Conservation (phyloP, 2,797 vertebrate genomes). For the Delichon dasypus region DNA sequence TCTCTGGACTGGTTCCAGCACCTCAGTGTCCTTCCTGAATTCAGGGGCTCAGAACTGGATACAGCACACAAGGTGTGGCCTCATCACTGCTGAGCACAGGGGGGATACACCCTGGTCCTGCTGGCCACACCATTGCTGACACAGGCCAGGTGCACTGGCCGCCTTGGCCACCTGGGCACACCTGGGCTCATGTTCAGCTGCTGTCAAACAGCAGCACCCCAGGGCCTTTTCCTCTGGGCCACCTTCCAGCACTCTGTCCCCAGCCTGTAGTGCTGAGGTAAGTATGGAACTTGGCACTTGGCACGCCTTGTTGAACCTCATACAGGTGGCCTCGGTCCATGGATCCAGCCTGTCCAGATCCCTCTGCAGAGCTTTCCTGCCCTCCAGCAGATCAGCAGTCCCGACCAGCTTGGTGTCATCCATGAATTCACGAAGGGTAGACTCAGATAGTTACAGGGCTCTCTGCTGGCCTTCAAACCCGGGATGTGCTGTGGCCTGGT, state of each 20-base stretch:
- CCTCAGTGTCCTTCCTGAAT: not conserved
- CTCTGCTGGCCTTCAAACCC: not conserved
- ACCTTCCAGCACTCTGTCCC: not conserved
- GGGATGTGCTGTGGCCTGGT: not conserved
- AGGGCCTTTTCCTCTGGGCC: not conserved
- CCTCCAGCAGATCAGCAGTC: not conserved
- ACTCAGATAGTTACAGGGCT: not conserved
- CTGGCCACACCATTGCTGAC: not conserved
- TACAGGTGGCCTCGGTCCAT: fast-evolving
- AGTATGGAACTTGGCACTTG: not conserved
- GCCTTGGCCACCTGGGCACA: not conserved
- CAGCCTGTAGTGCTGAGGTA: not conserved
- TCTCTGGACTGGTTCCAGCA: not conserved
- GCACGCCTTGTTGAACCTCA: not conserved
- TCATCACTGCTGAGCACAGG: not conserved
- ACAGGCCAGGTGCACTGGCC: not conserved
- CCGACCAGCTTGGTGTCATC: not conserved
- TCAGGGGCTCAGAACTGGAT: not conserved
- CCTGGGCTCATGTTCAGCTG: not conserved
- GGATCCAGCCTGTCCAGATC: not conserved
- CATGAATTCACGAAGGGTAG: fast-evolving
- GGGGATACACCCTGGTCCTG: not conserved
- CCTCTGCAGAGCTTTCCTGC: not conserved
- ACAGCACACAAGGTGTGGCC: fast-evolving
- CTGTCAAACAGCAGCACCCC: not conserved